Conservation (phyloP, 2,797 vertebrate species). For the Thunnus albacares region DNA sequence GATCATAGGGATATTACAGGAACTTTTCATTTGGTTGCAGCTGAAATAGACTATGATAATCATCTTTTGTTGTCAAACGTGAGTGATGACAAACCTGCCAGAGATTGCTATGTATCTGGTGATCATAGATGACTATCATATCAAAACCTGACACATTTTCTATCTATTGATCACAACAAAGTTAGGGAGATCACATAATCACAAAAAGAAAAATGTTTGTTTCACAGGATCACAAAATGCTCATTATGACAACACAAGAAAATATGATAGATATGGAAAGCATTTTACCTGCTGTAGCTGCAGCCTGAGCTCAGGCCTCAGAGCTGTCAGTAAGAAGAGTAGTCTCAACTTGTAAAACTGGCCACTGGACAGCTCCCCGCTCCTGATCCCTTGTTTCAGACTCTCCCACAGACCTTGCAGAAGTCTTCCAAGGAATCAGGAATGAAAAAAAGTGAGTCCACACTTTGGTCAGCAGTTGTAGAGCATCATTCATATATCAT, state of each 20-base stretch:
- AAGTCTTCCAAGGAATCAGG: slow-evolving; percentile 48
- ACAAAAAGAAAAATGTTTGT: neutral
- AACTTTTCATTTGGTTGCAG: no score
- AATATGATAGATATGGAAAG: neutral
- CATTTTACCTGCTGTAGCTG: slow-evolving; percentile 76
- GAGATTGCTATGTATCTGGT: neutral
- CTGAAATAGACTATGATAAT: no score
- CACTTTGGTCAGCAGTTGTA: slow-evolving; percentile 16
- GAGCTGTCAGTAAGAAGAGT: slow-evolving; percentile 84
- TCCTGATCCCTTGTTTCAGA: slow-evolving; percentile 57
- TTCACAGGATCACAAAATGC: neutral
- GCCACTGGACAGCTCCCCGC: slow-evolving; percentile 29
- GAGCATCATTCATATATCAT: neutral
- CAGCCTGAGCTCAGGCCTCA: slow-evolving; percentile 80
- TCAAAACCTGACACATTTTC: no score
- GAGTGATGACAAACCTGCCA: no score
- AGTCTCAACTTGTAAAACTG: slow-evolving; percentile 85
- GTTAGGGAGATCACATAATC: neutral
- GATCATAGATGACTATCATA: neutral
- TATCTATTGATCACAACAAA: neutral
- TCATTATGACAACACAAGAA: neutral
- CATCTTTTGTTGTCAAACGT: no score
- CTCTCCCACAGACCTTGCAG: slow-evolving; percentile 60
- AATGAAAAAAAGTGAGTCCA: neutral
- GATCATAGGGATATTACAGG: no score